Conservation (phyloP, 2,113 vertebrate species). For the Vidua macroura region DNA sequence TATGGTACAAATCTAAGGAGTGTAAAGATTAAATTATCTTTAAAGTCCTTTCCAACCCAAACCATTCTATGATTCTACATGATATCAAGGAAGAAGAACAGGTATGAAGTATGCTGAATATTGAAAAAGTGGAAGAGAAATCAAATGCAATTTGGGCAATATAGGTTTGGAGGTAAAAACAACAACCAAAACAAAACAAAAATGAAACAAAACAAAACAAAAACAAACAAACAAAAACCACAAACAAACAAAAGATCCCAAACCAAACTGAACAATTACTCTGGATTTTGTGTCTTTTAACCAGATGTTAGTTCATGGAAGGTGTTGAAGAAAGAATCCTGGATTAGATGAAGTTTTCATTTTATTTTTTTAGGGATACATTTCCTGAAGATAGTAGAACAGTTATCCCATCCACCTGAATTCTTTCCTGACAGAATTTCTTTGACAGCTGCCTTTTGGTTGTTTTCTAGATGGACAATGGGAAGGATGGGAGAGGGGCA, state of each 20-base stretch:
- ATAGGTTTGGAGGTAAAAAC: background rate
- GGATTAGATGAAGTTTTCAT: rapidly evolving
- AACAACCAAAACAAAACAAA: too few relatives aligned
- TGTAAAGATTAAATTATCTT: background rate
- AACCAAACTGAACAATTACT: background rate
- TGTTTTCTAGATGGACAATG: background rate
- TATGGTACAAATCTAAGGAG: background rate
- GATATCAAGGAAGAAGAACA: background rate
- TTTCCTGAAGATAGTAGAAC: background rate
- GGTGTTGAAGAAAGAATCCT: background rate
- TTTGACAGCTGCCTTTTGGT: background rate
- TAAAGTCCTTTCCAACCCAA: background rate
- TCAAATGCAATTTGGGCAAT: background rate
- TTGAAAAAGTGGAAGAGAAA: background rate
- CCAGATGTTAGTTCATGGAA: rapidly evolving
- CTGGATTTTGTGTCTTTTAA: background rate
- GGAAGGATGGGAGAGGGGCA: background rate
- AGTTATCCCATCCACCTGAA: background rate
- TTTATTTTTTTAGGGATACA: background rate
- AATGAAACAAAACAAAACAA: background rate
- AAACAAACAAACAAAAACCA: too few relatives aligned
- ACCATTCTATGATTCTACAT: background rate
- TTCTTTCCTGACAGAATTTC: background rate
- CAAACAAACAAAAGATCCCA: too few relatives aligned
- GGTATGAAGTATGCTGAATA: rapidly evolving